Base-by-base conservation (phyloP, 2,888 invertebrate species). In the Elysia crispata region DNA sequence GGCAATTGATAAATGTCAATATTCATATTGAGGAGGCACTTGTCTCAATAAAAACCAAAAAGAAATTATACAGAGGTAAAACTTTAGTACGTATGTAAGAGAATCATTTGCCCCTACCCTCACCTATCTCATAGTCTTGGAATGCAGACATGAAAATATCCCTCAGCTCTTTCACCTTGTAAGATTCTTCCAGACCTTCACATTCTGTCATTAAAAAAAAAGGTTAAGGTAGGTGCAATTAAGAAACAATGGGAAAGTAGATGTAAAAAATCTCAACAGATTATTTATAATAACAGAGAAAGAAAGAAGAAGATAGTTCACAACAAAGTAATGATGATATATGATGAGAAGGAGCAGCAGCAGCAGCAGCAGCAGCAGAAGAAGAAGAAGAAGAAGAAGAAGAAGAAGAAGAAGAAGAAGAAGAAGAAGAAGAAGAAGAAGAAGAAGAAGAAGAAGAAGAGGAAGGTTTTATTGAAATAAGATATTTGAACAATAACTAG, bases 121-220 rank as follows among this genome's bases (percentile, higher is more conserved):
- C 33, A 82, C 82, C 76, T 41, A 41, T 30, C 76, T 81, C 82
- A 64, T 82, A 82, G 31, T 30, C 25, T 31, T 81, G 79, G 31
- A 82, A 81, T 31, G 76, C 72, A 5, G 66, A 23, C 64, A 81
- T 54, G 72, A 73, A 66, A 20, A 28, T 64, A 5, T 64, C 76
- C 49, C 79, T 81, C 5, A 81, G 60, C 31, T 76, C 73, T 13
- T 50, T 57, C 1, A 79, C 76, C 41, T 72, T 50, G 6, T 60
- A 49, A 1, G 28, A 11, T 31, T 67, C 64, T 25, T 57, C 33
- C 13, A 82, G 31, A 28, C 81, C 82, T 23, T 66, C 73, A 31
- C 76, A 77, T 66, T 81, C 82, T 82, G 76, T n/a, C 54, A 33
- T 28, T 23, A 23, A 28, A n/a, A 66, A 66, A 28, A 72, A 18